Base-by-base conservation (phyloP, 53 echinoderm and acorn worm genomes). In the Antedon mediterranea region DNA sequence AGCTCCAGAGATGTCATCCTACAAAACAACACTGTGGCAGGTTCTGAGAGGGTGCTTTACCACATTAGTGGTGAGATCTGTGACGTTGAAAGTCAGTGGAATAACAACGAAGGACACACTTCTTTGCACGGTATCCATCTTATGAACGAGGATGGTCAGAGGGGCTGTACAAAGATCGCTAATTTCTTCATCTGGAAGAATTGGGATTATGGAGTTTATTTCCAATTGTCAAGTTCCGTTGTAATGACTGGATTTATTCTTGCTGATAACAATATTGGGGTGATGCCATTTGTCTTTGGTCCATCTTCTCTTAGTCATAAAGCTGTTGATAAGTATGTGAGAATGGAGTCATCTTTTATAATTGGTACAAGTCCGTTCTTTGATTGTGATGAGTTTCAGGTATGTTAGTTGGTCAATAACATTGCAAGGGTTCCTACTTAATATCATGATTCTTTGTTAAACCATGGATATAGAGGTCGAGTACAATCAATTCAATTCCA, bases 311-410 rank as follows among this genome's bases (percentile, higher is more conserved):
- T 97, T 20, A 44, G 82, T 29, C 97, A 97, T 74, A 7, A 20
- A 27, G 82, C 83, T 0, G 79, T 81, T 9, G 88, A 97, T 74
- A 92, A 88, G 71, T 84, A 88, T 79, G 85, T 92, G 6, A 43
- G 85, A 8, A 43, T 97, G 0, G 72, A 83, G 30, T 75, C 87
- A 43, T 86, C 89, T 0, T 41, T 97, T 32, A 74, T 97, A 30
- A 90, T 92, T n/a, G 97, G 97, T 18, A 84, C 85, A 71, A 97
- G 91, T 72, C 82, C 80, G 71, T 80, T 86, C 30, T 97, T 87
- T 42, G 92, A 97, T 31, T 97, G 97, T 77, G 43, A 75, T 30
- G 72, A 43, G 20, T 89, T 89, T 29, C 77, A 75, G 79, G 92
- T 92, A n/a, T n/a, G n/a, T n/a, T n/a, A n/a, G n/a, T n/a, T n/a